Percentiles rank a stretch among this genome's conserved stretches.
Evolutionary conservation across 92 coral and sea anemone species (phyloP).

Genomic region (Paramuricea clavata): DNA sequence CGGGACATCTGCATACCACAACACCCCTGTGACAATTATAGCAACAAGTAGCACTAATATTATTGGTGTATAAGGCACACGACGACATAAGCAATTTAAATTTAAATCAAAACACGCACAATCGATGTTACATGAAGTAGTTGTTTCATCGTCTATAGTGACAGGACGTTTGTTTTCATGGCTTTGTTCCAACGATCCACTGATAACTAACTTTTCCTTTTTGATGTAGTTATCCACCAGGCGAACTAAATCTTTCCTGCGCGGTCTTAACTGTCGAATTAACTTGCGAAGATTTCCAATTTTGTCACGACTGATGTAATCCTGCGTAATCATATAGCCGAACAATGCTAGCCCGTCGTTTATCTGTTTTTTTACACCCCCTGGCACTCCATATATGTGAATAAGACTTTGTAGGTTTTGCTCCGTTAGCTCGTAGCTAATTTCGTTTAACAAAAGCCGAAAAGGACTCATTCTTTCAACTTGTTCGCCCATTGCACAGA

Average conservation of each 20-base stretch:
- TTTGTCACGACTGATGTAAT: conserved; percentile 76
- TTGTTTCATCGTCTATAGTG: conserved; percentile 13
- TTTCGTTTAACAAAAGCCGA: conserved; percentile 74
- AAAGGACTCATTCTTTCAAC: conserved; percentile 66
- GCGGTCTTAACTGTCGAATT: conserved; percentile 72
- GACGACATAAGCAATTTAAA: conserved; percentile 54
- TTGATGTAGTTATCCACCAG: conserved; percentile 68
- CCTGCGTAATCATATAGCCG: conserved; percentile 65
- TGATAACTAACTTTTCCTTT: conserved; percentile 22
- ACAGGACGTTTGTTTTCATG: not conserved
- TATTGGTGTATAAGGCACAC: conserved; percentile 30
- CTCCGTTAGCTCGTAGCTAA: conserved; percentile 76
- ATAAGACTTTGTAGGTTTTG: conserved; percentile 74
- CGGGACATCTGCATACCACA: conserved; percentile 73
- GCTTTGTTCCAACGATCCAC: not conserved
- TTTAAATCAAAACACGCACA: too few relatives aligned
- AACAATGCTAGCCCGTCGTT: conserved; percentile 75
- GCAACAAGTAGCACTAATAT: conserved; percentile 25
- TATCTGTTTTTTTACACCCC: conserved; percentile 64
- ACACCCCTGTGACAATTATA: conserved; percentile 42
- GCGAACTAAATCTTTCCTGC: conserved; percentile 70
- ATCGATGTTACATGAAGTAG: conserved; percentile 18
- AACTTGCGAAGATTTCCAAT: conserved; percentile 64
- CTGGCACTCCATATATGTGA: conserved; percentile 76
- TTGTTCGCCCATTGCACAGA: too few relatives aligned